Evolutionary conservation across 2,797 vertebrate genomes (phyloP), one percentile per base, ranked within the genome.

Genomic region (Cetoscarus ocellatus): DNA sequence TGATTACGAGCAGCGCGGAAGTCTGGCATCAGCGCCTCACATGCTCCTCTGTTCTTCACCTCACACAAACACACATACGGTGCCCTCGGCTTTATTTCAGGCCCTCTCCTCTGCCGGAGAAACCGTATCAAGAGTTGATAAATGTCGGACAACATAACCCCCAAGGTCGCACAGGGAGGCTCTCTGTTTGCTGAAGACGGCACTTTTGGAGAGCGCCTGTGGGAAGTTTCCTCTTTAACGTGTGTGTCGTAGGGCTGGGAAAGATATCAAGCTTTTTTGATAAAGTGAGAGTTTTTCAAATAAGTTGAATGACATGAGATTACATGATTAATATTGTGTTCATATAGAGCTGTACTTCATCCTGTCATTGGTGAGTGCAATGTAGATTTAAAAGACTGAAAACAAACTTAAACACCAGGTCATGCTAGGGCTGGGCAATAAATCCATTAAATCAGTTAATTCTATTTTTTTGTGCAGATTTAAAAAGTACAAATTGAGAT

Each of bases 1-100:
- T 94, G 93, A 95, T 95, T 95, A 94, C 86, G 58, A 92, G 85
- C 83, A 38, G 83, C 82, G 78, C 87, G 87, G 80, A 92, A 84
- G 84, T 77, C 73, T 67, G 63, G 83, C 88, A 68, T 86, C 81
- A 73, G 83, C 54, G 80, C 68, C 68, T 74, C 50, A 45, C 73
- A 43, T 36, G 49, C 75, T 70, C 61, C 66, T 59, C 59, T 11
- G 34, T 73, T 79, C 60, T 47, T 63, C 72, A 65, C 73, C 73
- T 62, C 52, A n/a, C 58, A 47, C 50, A 54, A 40, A 18, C 55
- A 34, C 58, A 75, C 62, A 62, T 34, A 42, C 47, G 17, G 12
- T 19, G n/a, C 80, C 78, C 75, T 79, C 55, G 57, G 69, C 69
- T 88, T 83, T 68, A 79, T 80, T 80, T 82, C 65, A 44, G 69